Percentiles rank a stretch among this genome's conserved stretches.
Conservation (phyloP, 2,888 invertebrate genomes). For the Patella pellucida region DNA sequence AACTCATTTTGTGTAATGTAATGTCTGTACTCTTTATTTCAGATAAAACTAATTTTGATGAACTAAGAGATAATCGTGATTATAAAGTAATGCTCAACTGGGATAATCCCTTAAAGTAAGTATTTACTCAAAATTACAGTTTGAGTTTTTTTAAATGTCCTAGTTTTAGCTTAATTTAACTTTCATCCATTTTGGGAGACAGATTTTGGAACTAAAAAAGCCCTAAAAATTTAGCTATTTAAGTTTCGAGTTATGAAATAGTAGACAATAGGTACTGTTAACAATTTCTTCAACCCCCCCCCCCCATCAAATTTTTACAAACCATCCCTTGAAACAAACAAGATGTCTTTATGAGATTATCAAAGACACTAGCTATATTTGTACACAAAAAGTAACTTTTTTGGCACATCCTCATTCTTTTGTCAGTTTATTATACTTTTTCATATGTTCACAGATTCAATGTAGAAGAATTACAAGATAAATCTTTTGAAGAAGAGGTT, state of each 20-base stretch:
- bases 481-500: constrained; percentile 65
- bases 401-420: no score
- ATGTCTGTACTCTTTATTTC: constrained; percentile 3
- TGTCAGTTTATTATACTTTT: background rate
- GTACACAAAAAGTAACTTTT: no score
- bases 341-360: background rate
- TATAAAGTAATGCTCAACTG: constrained; percentile 80
- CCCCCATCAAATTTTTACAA: background rate
- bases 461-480: constrained; percentile 47
- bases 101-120: constrained; percentile 73
- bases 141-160: no score
- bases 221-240: no score
- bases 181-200: no score
- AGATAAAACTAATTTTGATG: constrained; percentile 77
- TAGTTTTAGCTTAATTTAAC: no score
- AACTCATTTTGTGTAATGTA: no score
- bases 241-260: no score
- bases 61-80: constrained; percentile 83
- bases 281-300: background rate
- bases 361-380: no score
- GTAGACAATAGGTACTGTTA: no score
- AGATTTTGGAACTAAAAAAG: no score
- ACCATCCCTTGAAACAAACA: background rate
- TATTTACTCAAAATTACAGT: background rate
- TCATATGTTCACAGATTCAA: constrained; percentile 42